Conservation (phyloP, 37 sponge, comb jelly and placozoan species). For the Ianthella basta region DNA sequence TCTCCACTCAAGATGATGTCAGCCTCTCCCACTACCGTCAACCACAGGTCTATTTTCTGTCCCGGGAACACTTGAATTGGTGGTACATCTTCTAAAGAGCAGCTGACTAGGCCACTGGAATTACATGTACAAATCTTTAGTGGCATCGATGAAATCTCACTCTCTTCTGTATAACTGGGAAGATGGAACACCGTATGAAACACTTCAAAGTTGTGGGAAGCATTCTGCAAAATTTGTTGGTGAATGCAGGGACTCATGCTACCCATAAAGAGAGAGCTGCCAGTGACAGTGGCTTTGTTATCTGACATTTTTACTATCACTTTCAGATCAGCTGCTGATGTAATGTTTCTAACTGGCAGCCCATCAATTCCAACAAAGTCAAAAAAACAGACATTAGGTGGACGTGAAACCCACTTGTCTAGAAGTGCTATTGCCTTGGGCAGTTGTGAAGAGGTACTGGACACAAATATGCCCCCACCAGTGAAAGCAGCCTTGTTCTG, state of each 20-base stretch:
- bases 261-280: too few species aligned
- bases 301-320: too few species aligned
- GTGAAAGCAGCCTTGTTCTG: background rate
- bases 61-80: background rate
- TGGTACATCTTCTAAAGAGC: background rate
- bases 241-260: too few species aligned
- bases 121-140: background rate
- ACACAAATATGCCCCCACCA: conserved; percentile 16
- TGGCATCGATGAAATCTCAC: background rate
- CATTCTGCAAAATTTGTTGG: too few species aligned
- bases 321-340: too few species aligned
- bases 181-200: background rate
- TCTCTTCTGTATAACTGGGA: background rate
- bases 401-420: background rate
- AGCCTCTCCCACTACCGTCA: background rate
- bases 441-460: background rate
- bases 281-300: too few species aligned
- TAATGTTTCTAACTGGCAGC: too few species aligned
- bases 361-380: background rate
- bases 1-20: background rate
- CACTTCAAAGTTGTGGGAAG: background rate
- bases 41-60: background rate
- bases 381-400: background rate
- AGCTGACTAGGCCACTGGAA: too few species aligned
- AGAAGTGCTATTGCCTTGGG: too few species aligned